These are phyloP conservation scores for Mesochorus sp. DNA, from an alignment of 2,888 invertebrate species.

Conservation along the genomic window DNA sequence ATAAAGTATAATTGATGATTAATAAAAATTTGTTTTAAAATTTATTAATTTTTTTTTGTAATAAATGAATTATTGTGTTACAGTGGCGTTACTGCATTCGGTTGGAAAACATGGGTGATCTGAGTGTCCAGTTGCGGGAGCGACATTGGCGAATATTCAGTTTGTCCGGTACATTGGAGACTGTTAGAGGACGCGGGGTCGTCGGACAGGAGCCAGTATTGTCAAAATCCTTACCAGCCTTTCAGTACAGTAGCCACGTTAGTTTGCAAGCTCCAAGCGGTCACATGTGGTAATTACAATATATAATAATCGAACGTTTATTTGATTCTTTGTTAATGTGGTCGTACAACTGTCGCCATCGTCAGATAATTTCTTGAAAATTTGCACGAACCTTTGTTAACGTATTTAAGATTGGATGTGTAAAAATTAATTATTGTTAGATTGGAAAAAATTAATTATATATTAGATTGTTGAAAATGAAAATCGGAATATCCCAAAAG, in stretches of 20 bases:
- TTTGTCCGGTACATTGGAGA: conserved; percentile 95
- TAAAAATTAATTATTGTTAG: too few species aligned
- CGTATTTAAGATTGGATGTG: too few species aligned
- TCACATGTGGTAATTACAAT: conserved; percentile 94
- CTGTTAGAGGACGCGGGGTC: conserved; percentile 96
- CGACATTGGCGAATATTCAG: conserved; percentile 99
- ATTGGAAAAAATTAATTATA: too few species aligned
- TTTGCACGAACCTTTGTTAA: too few species aligned
- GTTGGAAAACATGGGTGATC: conserved; percentile 95
- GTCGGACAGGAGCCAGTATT: conserved; percentile 99
- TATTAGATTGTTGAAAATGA: too few species aligned
- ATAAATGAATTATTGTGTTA: conserved; percentile 67
- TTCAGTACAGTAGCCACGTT: conserved; percentile 99
- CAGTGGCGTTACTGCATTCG: conserved; percentile 99
- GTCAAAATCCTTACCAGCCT: conserved; percentile 94
- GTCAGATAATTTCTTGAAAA: too few species aligned
- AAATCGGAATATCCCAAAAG: too few species aligned
- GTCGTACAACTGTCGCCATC: too few species aligned
- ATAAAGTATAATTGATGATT: conserved; percentile 5
- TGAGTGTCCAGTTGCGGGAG: conserved; percentile 96
- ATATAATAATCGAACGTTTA: neutral
- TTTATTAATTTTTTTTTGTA: conserved; percentile 8
- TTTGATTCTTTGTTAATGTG: neutral
- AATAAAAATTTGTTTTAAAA: neutral
- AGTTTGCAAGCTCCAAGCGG: conserved; percentile 98